Evolutionary conservation across 2,797 vertebrate genomes (phyloP), one percentile per base, ranked within the genome.

Genomic region (Sparus aurata): DNA sequence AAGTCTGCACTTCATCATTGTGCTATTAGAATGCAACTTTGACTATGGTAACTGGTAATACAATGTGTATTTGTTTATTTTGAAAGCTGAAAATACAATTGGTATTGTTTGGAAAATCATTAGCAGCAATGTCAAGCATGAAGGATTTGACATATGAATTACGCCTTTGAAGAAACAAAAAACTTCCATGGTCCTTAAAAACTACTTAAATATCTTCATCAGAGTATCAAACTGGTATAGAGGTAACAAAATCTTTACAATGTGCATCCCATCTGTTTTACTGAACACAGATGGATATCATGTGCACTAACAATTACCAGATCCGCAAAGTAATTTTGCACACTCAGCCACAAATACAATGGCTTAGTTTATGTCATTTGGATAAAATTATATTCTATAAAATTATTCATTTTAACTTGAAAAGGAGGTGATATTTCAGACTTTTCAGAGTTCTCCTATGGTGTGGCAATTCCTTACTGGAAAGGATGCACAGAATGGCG

Each of bases 251-350:
- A 47, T 2, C 0, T 12, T 47, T n/a, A 49, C 57, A 77, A 46
- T 74, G 55, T 91, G 82, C 46, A 3, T 49, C 46, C 72, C 79
- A 73, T 86, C 58, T 86, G 60, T 15, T 63, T 71, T 2, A 68
- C 38, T 30, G 12, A 68, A 65, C 45, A 64, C 43, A 80, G 58
- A 77, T 53, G 62, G 30, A 63, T 34, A n/a, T 59, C 46, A 49
- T 0, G 17, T 61, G 61, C 4, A 12, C 72, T 49, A 74, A 67
- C 13, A 49, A 73, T 58, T 12, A 66, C n/a, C 50, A 50, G 55
- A 25, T n/a, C 38, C 38, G 38, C 2, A 2, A 38, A 38, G 13
- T 65, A 45, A 17, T 80, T 60, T 59, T 15, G 65, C 53, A 12
- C 3, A 49, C 52, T 65, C 17, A 25, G 34, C 9, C 23, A 52